These are phyloP conservation scores for Meghimatium bilineatum DNA, from an alignment of 2,888 invertebrate species.

Conservation along the genomic window DNA sequence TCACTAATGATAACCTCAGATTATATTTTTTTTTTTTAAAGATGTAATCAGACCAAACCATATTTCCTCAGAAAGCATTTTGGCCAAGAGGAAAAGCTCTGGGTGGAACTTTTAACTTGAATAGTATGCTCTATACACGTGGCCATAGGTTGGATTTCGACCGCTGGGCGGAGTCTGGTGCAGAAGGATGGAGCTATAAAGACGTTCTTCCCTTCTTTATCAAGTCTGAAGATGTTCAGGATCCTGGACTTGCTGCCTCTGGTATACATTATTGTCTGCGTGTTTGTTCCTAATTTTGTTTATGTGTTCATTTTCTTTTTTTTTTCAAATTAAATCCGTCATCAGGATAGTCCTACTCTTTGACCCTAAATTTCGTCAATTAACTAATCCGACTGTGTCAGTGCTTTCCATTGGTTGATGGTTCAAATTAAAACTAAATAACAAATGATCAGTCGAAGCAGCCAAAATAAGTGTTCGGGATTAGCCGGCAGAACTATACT, in stretches of 20 bases:
- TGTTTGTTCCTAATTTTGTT: background rate
- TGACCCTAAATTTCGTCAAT: no score
- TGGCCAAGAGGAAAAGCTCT: conserved; percentile 95
- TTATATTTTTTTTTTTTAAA: no score
- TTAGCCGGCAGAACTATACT: no score
- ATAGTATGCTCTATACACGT: conserved; percentile 93
- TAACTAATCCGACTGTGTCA: no score
- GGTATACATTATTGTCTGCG: background rate
- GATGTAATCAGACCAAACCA: background rate
- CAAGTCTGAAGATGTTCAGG: conserved; percentile 78
- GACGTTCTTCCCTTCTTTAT: conserved; percentile 82
- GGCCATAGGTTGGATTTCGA: conserved; percentile 91
- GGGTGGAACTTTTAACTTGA: conserved; percentile 91
- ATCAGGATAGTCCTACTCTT: no score
- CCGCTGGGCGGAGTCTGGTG: conserved; percentile 90
- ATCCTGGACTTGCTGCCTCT: conserved; percentile 22
- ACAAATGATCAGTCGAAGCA: no score
- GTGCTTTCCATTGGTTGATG: no score
- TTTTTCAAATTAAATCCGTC: no score
- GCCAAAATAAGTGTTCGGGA: no score
- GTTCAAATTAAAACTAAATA: no score
- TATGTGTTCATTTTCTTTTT: no score
- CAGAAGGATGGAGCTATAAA: conserved; percentile 92
- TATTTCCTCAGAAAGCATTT: conserved; percentile 82
- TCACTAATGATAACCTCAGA: no score